phyloP scores from a whole-genome alignment of 2,888 invertebrate genomes.

The Lissonota sp. region DNA sequence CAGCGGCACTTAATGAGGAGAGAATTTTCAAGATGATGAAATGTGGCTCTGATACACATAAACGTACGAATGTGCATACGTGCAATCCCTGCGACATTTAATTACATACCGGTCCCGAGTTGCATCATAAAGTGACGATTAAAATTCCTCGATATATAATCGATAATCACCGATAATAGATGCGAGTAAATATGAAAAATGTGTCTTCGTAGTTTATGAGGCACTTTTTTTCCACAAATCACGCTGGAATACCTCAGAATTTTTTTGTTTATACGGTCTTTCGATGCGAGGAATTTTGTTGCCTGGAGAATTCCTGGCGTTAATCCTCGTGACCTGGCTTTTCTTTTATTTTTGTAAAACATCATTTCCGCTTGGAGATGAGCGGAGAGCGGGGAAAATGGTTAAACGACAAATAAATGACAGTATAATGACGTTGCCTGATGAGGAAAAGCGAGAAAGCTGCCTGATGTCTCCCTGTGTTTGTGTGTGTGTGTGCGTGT shows the following conservation, averaged over 20 bases:
- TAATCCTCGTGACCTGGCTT: background rate
- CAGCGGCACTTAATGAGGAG: slow-evolving; percentile 57
- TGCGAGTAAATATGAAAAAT: too few species aligned
- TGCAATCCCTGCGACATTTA: slow-evolving; percentile 19
- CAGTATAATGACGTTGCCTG: slow-evolving; percentile 58
- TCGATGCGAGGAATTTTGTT: too few species aligned
- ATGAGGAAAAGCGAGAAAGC: slow-evolving; percentile 51
- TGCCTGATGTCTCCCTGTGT: too few species aligned
- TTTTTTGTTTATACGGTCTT: too few species aligned
- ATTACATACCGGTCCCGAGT: background rate
- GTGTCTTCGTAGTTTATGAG: too few species aligned
- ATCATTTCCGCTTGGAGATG: slow-evolving; percentile 16
- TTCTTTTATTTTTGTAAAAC: slow-evolving; percentile 13
- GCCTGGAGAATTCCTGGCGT: too few species aligned
- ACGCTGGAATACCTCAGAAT: too few species aligned
- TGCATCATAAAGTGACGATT: too few species aligned
- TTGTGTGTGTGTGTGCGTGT: too few species aligned
- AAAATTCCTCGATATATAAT: too few species aligned
- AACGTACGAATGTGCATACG: background rate
- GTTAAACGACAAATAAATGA: slow-evolving; percentile 64
- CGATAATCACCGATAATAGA: too few species aligned
- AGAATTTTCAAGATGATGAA: slow-evolving; percentile 32
- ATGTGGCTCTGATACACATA: slow-evolving; percentile 6
- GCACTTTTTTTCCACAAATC: too few species aligned
- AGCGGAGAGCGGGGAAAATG: background rate